These are phyloP conservation scores for Argopecten irradians DNA, from an alignment of 1,140 invertebrate species.

Conservation along the genomic window DNA sequence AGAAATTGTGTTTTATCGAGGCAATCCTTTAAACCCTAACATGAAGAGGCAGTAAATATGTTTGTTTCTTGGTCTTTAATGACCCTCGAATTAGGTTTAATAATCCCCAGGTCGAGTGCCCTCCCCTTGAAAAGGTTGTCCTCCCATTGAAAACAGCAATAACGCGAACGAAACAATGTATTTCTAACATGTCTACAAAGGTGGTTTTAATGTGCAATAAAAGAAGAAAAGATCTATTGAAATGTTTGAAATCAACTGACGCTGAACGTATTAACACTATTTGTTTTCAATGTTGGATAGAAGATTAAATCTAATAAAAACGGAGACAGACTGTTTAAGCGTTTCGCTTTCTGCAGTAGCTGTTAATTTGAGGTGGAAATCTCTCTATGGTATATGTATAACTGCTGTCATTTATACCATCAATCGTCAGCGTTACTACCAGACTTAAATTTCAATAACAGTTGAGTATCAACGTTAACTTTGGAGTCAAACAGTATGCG, in stretches of 20 bases:
- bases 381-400: not conserved
- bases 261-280: not conserved
- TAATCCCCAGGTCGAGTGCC: not conserved
- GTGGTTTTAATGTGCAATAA: not conserved
- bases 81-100: not conserved
- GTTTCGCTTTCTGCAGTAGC: not conserved
- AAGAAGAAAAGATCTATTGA: not conserved
- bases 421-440: not conserved
- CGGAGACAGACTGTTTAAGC: not conserved
- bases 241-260: not conserved
- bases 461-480: not conserved
- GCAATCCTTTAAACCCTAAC: not conserved
- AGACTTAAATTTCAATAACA: not conserved
- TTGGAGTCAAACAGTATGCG: not conserved
- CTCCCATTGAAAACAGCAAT: not conserved
- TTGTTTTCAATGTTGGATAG: not conserved
- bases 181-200: not conserved
- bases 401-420: not conserved
- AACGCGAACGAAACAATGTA: not conserved
- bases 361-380: not conserved
- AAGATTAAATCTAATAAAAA: not conserved
- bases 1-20: not conserved
- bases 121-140: conserved; percentile 14
- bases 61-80: conserved; percentile 16
- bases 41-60: not conserved